Base-by-base conservation (phyloP, 2,888 invertebrate species). In the Blera fallax region DNA sequence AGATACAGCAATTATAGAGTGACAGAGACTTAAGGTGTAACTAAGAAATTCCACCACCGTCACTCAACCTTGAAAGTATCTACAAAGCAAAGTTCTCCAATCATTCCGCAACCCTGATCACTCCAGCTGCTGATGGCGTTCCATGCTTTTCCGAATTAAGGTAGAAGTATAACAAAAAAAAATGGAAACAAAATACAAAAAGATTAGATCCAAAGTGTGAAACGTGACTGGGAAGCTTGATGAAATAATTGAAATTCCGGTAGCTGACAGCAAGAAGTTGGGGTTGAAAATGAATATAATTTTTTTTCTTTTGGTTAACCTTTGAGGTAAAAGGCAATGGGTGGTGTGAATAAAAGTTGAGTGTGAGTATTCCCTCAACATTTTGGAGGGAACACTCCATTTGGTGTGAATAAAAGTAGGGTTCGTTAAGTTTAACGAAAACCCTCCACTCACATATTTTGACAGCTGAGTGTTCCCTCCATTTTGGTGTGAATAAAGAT, bases 241-340 rank as follows among this genome's bases (percentile, higher is more conserved):
- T 76, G 76, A 58, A 67, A 65, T 67, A 76, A 67, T 76, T 76
- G 76, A 67, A 76, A 76, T 76, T 76, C 56, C 58, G 48, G 58
- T 48, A 58, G 48, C 76, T 76, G 58, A 76, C 56, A 76, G 37
- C 74, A 27, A 56, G 50, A 67, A 65, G 37, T 67, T 76, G 14
- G 56, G 34, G 18, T 27, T 14, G 45, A 58, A 56, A 29, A 54
- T 50, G 65, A 40, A 24, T 76, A 67, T 48, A n/a, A n/a, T n/a
- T n/a, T n/a, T n/a, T n/a, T n/a, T 65, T 34, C 65, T 58, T 40
- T 76, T 11, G 56, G 32, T 69, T 54, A 52, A n/a, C 74, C 21
- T 64, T 54, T 54, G 43, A 43, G 54, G 34, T 37, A 67, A 40
- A 21, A n/a, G n/a, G n/a, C n/a, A n/a, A n/a, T n/a, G n/a, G n/a